phyloP scores from a whole-genome alignment of 2,113 vertebrate species.

The Aptenodytes patagonicus region DNA sequence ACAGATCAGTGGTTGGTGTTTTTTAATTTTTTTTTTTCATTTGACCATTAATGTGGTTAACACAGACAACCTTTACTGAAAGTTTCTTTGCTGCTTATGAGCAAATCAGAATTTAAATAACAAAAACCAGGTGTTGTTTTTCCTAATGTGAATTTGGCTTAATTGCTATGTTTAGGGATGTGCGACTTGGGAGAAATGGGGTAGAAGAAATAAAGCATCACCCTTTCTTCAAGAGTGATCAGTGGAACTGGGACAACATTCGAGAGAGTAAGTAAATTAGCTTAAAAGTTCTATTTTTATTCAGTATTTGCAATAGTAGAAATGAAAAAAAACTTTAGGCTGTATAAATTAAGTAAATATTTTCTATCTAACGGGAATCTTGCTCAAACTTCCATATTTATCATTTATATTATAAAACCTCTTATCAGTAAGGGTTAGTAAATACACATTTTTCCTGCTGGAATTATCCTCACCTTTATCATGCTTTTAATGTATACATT shows the following conservation, averaged over 20 bases:
- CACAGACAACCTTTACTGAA: neutral
- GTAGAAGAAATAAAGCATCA: constrained; percentile 97
- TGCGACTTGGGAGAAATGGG: constrained; percentile 92
- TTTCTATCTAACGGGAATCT: neutral
- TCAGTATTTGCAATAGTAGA: neutral
- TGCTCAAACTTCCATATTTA: neutral
- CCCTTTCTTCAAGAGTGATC: constrained; percentile 96
- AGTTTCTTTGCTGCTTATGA: neutral
- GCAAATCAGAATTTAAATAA: neutral
- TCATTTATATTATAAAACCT: neutral
- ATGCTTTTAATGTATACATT: neutral
- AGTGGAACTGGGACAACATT: constrained; percentile 97
- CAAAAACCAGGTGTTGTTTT: neutral
- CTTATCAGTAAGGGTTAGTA: neutral
- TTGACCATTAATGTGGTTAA: neutral
- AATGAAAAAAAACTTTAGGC: neutral
- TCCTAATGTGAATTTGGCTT: constrained; percentile 22
- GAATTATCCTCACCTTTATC: neutral
- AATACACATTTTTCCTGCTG: neutral
- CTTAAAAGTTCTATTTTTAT: neutral
- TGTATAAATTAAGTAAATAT: neutral
- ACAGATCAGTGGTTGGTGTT: neutral
- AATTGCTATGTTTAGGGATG: constrained; percentile 84
- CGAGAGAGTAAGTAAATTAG: constrained; percentile 88
- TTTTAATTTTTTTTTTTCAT: neutral